Evolutionary conservation across 2,113 vertebrate species (phyloP).

Genomic region (Ploceus nigricollis): DNA sequence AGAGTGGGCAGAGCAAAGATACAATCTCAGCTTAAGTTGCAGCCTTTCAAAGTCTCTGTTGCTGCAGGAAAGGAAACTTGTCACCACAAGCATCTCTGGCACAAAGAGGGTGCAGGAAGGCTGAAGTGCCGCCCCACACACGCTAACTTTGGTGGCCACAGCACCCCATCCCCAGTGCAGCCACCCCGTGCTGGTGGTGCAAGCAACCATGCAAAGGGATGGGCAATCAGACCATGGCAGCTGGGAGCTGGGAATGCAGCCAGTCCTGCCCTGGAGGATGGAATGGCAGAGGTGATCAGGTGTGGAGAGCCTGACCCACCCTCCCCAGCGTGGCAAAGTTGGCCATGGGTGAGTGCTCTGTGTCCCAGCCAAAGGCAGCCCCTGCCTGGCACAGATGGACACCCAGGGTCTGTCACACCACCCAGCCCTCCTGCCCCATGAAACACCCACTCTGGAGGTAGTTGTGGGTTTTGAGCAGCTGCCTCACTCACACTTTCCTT

Average conservation of each 20-base stretch:
- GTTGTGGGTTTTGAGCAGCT: background rate
- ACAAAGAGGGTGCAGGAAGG: background rate
- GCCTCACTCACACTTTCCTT: background rate
- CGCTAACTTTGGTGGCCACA: accelerated
- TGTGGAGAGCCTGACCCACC: background rate
- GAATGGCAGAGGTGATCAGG: background rate
- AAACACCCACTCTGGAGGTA: accelerated
- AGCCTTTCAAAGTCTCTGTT: background rate
- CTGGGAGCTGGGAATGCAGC: background rate
- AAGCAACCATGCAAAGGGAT: accelerated
- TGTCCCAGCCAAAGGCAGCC: background rate
- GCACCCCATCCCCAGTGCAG: background rate
- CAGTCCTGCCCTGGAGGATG: background rate
- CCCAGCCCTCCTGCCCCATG: accelerated
- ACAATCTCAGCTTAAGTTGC: background rate
- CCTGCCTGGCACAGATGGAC: accelerated
- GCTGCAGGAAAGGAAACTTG: background rate
- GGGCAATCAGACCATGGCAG: accelerated
- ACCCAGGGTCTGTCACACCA: background rate
- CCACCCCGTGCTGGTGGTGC: background rate
- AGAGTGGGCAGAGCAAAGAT: background rate
- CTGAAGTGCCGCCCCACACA: accelerated
- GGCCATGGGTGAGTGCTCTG: background rate
- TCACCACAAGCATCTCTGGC: background rate
- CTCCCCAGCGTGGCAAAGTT: accelerated